Base-by-base conservation (phyloP, 2,113 vertebrate species). In the Aythya baeri region DNA sequence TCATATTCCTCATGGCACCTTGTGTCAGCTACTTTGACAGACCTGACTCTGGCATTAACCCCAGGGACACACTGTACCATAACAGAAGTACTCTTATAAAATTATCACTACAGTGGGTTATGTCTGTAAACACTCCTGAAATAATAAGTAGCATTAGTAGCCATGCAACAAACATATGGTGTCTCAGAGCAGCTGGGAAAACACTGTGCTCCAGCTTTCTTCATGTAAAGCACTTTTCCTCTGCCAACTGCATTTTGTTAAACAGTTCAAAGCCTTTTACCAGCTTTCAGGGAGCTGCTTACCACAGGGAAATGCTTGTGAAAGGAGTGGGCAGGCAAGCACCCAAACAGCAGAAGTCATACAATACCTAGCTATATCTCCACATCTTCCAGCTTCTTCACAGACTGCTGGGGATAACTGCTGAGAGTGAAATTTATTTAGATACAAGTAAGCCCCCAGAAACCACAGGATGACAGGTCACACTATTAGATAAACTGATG, bases 251-350 rank as follows among this genome's bases (percentile, higher is more conserved):
- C 91, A 79, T 95, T 96, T 94, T 95, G 96, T 95, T 96, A 95
- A 95, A 94, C 95, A 97, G 95, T 96, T 97, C 96, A 97, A 97
- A 97, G 95, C 89, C 94, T 95, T 93, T 95, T 95, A 97, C 94
- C 93, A 96, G 94, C 84, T 97, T 97, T 94, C 94, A 95, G 89
- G 61, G 84, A 97, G 86, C 86, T 95, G 84, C 91, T 70, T 97
- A 94, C 96, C 95, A 97, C 95, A 87, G 71, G 84, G 91, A 95
- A 87, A 82, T 84, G 91, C 94, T 83, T 95, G 93, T 92, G 96
- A 96, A 96, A 97, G 81, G 86, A 96, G 96, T 97, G 91, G 95
- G 96, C 81, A 97, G 95, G 84, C 93, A 95, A 84, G 78, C 93
- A 97, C 96, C 95, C 95, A 97, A 97, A 97, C 96, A 95, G 86